phyloP scores from a whole-genome alignment of 2,797 vertebrate species.

The Triplophysa yarkandensis region DNA sequence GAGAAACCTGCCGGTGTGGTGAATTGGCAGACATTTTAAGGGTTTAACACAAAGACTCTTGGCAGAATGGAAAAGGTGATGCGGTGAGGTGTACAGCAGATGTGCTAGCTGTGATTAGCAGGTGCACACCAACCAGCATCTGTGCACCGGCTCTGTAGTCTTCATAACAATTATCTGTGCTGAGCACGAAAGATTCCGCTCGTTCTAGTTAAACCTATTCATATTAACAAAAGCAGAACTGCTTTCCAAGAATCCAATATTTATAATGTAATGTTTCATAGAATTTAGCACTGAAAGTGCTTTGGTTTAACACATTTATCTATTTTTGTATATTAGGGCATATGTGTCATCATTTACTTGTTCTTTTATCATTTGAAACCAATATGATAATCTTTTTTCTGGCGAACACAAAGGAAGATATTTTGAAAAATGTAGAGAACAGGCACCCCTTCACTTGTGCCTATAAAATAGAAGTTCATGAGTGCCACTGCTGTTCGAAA shows the following conservation, averaged over 20 bases:
- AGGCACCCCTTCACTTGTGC: too few species aligned
- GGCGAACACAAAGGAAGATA: too few species aligned
- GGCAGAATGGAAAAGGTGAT: slow-evolving; percentile 49
- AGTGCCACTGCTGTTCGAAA: too few species aligned
- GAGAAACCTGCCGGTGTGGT: slow-evolving; percentile 14
- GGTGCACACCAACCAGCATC: slow-evolving; percentile 54
- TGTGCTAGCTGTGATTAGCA: slow-evolving; percentile 59
- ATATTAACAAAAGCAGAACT: not conserved
- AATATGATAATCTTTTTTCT: too few species aligned
- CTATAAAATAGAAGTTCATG: too few species aligned
- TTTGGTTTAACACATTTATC: too few species aligned
- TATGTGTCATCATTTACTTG: too few species aligned
- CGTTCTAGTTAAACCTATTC: slow-evolving; percentile 27
- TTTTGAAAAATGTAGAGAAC: too few species aligned
- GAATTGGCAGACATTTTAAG: slow-evolving; percentile 50
- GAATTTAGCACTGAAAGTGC: too few species aligned
- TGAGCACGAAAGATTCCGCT: slow-evolving; percentile 5
- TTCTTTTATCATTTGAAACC: too few species aligned
- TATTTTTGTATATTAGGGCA: too few species aligned
- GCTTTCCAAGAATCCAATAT: slow-evolving; percentile 16
- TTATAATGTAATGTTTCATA: slow-evolving; percentile 14
- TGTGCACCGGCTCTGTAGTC: slow-evolving; percentile 34
- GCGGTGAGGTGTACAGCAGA: slow-evolving; percentile 51
- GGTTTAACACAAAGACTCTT: slow-evolving; percentile 40
- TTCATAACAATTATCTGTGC: slow-evolving; percentile 47